Evolutionary conservation across 2,888 invertebrate species (phyloP).

Genomic region (Ametastegia equiseti): DNA sequence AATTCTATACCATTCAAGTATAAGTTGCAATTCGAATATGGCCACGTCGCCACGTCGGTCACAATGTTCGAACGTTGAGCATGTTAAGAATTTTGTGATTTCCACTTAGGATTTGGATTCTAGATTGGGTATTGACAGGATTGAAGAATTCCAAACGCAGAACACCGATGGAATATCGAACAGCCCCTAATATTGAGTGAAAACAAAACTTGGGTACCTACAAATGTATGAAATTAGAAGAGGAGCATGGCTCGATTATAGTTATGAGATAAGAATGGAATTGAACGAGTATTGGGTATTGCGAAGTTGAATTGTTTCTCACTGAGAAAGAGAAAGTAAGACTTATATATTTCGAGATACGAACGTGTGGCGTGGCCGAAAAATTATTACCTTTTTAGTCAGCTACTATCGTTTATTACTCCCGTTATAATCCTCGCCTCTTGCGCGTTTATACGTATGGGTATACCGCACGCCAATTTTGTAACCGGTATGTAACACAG

Average conservation of each 20-base stretch:
- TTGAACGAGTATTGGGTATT: not conserved
- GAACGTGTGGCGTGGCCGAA: slow-evolving; percentile 12
- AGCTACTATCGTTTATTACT: slow-evolving; percentile 27
- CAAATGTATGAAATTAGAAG: not conserved
- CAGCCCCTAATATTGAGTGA: too few relatives aligned
- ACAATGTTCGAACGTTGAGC: too few relatives aligned
- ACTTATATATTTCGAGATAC: not conserved
- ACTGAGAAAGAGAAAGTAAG: slow-evolving; percentile 28
- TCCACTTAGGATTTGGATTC: too few relatives aligned
- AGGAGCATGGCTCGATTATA: not conserved
- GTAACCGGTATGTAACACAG: slow-evolving; percentile 20
- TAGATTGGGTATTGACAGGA: too few relatives aligned
- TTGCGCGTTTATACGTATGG: not conserved
- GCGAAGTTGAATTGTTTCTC: slow-evolving; percentile 25
- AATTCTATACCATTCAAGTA: too few relatives aligned
- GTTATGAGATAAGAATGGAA: not conserved
- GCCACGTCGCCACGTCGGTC: too few relatives aligned
- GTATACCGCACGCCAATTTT: slow-evolving; percentile 22
- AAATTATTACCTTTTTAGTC: not conserved
- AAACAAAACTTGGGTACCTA: too few relatives aligned
- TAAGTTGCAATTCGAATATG: too few relatives aligned
- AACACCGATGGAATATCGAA: too few relatives aligned
- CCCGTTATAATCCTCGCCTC: not conserved
- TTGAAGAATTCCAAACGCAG: too few relatives aligned
- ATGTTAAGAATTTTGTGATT: too few relatives aligned